A percentile compares a stretch with the other conserved stretches of the same genome.
Conservation (phyloP, 2,797 vertebrate species). For the Sebastes glaucus region DNA sequence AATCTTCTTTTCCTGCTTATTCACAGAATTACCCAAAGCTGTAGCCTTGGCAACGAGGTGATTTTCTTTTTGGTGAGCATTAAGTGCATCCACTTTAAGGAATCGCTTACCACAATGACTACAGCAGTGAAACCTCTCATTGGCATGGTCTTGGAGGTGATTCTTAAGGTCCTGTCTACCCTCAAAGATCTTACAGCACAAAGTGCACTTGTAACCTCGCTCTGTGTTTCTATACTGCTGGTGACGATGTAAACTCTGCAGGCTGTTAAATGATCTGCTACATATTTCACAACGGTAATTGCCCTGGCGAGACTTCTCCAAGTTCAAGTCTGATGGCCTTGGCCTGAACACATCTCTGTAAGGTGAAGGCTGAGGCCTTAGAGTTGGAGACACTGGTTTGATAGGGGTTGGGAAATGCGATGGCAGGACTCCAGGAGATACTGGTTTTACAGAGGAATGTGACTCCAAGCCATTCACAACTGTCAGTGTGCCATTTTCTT, state of each 20-base stretch:
- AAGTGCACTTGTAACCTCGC: constrained; percentile 83
- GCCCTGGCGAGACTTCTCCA: constrained; percentile 52
- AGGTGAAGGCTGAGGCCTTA: constrained; percentile 24
- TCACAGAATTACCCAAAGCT: constrained; percentile 53
- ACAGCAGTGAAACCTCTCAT: constrained; percentile 82
- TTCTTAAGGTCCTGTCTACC: constrained; percentile 75
- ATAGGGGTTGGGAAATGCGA: constrained; percentile 48
- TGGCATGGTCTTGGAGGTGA: constrained; percentile 81
- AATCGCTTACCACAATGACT: constrained; percentile 84
- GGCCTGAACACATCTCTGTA: constrained; percentile 47
- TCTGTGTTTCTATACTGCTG: constrained; percentile 83
- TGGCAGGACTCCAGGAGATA: constrained; percentile 65
- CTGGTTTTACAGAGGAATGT: constrained; percentile 68
- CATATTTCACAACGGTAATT: constrained; percentile 83
- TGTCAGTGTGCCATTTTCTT: constrained; percentile 85
- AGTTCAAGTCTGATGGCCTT: constrained; percentile 49
- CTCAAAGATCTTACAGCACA: constrained; percentile 84
- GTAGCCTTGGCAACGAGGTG: constrained; percentile 55
- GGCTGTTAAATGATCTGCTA: constrained; percentile 78
- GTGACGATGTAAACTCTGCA: constrained; percentile 81
- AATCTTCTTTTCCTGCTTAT: constrained; percentile 67
- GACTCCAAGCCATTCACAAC: constrained; percentile 77
- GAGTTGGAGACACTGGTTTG: constrained; percentile 51
- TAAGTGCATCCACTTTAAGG: constrained; percentile 78
- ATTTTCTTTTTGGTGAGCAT: constrained; percentile 80